Conservation (phyloP, 2,113 vertebrate genomes). For the Neoarius graeffei region DNA sequence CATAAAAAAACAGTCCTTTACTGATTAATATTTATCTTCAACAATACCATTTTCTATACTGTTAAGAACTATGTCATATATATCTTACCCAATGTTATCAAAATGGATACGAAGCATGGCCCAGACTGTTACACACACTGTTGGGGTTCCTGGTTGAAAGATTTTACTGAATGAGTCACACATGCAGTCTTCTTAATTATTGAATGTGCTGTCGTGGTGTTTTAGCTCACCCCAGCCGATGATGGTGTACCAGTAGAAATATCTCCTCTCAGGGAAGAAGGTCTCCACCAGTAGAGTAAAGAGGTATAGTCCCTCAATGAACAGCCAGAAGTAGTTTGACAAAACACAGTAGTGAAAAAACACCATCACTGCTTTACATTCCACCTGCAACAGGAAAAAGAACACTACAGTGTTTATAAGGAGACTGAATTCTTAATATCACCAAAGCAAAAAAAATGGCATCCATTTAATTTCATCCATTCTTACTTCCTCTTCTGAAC, state of each 20-base stretch:
- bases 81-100: slow-evolving; percentile 83
- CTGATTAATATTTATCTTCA: neutral
- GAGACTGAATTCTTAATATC: neutral
- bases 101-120: slow-evolving; percentile 90
- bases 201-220: neutral
- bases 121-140: slow-evolving; percentile 93
- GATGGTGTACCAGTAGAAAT: slow-evolving; percentile 94
- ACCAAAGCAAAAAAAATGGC: neutral
- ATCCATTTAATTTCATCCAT: neutral
- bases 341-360: slow-evolving; percentile 99
- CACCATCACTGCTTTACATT: slow-evolving; percentile 94
- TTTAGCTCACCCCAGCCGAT: slow-evolving; percentile 75
- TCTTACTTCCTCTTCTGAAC: neutral
- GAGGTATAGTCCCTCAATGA: slow-evolving; percentile 96
- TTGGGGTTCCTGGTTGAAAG: slow-evolving; percentile 83
- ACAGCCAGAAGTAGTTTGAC: slow-evolving; percentile 99
- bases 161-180: neutral
- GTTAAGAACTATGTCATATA: neutral
- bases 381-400: slow-evolving; percentile 74
- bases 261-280: slow-evolving; percentile 94
- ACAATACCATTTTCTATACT: neutral
- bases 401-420: neutral
- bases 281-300: slow-evolving; percentile 96
- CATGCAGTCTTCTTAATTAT: neutral
- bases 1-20: neutral